Evolutionary conservation across 2,113 vertebrate genomes (phyloP).

Genomic region (Sceloporus tristichus): DNA sequence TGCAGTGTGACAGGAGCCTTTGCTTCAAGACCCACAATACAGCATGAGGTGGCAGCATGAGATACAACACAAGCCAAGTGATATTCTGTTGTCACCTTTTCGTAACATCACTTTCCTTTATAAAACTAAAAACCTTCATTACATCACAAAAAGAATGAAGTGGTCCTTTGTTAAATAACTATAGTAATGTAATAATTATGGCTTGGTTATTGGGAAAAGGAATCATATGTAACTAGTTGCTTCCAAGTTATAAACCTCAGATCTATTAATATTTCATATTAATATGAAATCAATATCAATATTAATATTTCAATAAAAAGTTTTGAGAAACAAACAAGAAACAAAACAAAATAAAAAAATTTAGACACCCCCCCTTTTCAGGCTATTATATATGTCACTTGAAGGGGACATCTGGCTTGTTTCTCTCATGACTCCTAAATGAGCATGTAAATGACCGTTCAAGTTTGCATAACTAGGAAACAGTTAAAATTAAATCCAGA

Average conservation of each 20-base stretch:
- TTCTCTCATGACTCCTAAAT: constrained; percentile 25
- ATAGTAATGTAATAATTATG: neutral
- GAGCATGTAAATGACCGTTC: constrained; percentile 13
- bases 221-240: neutral
- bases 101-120: neutral
- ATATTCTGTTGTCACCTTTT: neutral
- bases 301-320: constrained; percentile 17
- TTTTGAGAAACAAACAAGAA: constrained; percentile 19
- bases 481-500: neutral
- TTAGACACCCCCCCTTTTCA: neutral
- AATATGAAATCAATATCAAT: no score
- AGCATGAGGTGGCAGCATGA: neutral
- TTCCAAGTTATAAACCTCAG: neutral
- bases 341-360: neutral
- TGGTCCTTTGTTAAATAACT: neutral
- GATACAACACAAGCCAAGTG: neutral
- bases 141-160: neutral
- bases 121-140: neutral
- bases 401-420: constrained; percentile 4
- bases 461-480: constrained; percentile 19
- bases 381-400: constrained; percentile 13
- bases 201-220: neutral
- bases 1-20: no score
- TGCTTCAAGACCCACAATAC: neutral
- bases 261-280: no score